phyloP scores from a whole-genome alignment of 2,888 invertebrate species.

The Orthosia gracilis region DNA sequence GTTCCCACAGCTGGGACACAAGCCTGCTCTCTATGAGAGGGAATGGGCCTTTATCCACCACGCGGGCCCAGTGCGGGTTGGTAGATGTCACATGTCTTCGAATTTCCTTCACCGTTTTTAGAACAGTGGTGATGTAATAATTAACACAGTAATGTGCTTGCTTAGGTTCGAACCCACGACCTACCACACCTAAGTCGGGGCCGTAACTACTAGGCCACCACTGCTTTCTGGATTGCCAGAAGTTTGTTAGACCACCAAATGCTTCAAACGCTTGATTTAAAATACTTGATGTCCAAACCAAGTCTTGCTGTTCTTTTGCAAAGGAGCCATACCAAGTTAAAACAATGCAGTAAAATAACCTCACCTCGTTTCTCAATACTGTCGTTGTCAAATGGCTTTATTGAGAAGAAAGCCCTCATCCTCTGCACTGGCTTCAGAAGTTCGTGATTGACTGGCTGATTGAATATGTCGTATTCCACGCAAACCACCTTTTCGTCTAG shows the following conservation, averaged over 20 bases:
- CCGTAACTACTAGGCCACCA: too few relatives aligned
- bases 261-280: not conserved
- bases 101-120: too few relatives aligned
- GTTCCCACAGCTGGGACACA: too few relatives aligned
- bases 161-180: too few relatives aligned
- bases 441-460: conserved; percentile 44
- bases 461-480: conserved; percentile 83
- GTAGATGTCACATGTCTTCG: too few relatives aligned
- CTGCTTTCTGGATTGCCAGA: not conserved
- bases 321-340: not conserved
- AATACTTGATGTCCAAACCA: not conserved
- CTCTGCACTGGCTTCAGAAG: conserved; percentile 72
- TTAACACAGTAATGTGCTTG: too few relatives aligned
- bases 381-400: conserved; percentile 69
- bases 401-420: conserved; percentile 83
- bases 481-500: conserved; percentile 85
- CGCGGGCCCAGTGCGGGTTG: too few relatives aligned
- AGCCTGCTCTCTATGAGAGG: too few relatives aligned
- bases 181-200: too few relatives aligned
- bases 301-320: not conserved
- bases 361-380: conserved; percentile 40
- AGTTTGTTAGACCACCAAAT: not conserved
- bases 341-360: not conserved
- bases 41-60: too few relatives aligned
- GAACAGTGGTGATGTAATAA: too few relatives aligned